phyloP scores from a whole-genome alignment of 2,797 vertebrate species.

The Pantherophis vulpinus region DNA sequence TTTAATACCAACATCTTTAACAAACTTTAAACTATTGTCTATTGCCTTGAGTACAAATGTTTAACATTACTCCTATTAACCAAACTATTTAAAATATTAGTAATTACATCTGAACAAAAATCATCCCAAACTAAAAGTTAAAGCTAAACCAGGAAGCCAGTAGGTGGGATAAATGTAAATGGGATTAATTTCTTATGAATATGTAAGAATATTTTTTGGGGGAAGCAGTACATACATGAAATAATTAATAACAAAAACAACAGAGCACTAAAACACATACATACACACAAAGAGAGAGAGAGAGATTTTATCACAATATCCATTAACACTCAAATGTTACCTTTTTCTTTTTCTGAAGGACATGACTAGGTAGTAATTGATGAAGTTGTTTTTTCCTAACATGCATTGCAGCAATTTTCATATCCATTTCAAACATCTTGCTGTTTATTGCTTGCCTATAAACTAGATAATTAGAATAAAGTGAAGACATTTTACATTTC shows the following conservation, averaged over 20 bases:
- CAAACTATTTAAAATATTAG: not conserved
- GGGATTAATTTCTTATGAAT: not conserved
- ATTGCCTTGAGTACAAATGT: not conserved
- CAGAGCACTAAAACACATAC: not conserved
- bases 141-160: not conserved
- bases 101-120: not conserved
- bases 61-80: not conserved
- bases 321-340: constrained; percentile 61
- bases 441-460: constrained; percentile 87
- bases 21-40: not conserved
- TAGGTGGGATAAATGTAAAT: not conserved
- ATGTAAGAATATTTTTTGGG: not conserved
- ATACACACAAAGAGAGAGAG: not conserved
- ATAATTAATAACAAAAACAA: not conserved
- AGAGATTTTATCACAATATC: not conserved
- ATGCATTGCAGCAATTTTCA: constrained; percentile 87
- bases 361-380: constrained; percentile 80
- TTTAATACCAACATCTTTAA: not conserved
- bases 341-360: constrained; percentile 84
- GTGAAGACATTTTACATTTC: constrained; percentile 51
- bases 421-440: constrained; percentile 87
- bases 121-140: not conserved
- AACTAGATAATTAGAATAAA: constrained; percentile 75
- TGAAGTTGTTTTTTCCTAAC: constrained; percentile 84
- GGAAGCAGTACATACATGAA: not conserved